Percentiles rank a stretch among this genome's conserved stretches.
Conservation (phyloP, 2,797 vertebrate genomes). For the Mormyrus proboscirostris region DNA sequence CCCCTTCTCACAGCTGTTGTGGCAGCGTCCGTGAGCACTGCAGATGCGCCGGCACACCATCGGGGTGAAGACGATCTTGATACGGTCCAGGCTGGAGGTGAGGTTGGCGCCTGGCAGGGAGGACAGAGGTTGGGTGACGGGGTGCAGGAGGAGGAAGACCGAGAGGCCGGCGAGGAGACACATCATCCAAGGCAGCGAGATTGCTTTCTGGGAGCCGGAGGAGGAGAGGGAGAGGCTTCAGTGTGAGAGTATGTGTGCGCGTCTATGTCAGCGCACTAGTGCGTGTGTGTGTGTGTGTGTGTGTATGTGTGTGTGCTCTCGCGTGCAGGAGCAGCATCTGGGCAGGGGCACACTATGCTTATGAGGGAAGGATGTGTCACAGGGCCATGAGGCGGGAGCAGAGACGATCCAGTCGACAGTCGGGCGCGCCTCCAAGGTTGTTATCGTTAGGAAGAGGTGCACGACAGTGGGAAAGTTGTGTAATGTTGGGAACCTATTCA, state of each 20-base stretch:
- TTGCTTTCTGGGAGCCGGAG: constrained; percentile 40
- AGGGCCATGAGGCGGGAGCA: constrained; percentile 42
- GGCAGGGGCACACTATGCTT: constrained; percentile 51
- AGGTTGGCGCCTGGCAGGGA: constrained; percentile 78
- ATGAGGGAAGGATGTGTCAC: constrained; percentile 53
- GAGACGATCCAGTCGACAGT: constrained; percentile 49
- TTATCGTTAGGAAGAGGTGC: constrained; percentile 51
- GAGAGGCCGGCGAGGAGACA: constrained; percentile 42
- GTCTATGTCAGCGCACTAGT: constrained; percentile 29
- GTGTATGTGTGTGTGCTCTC: constrained; percentile 5
- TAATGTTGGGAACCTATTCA: constrained; percentile 62
- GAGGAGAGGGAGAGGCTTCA: constrained; percentile 54
- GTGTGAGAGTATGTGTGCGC: constrained; percentile 45
- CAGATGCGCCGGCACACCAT: constrained; percentile 84
- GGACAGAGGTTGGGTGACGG: constrained; percentile 47
- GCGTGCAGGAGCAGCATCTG: constrained; percentile 46
- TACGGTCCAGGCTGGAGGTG: constrained; percentile 83
- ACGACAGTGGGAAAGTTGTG: constrained; percentile 51
- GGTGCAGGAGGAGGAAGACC: constrained; percentile 31
- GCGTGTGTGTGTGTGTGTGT: constrained; percentile 11
- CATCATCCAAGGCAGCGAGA: constrained; percentile 57
- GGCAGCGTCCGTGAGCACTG: constrained; percentile 66
- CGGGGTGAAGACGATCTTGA: constrained; percentile 91
- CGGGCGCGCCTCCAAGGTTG: constrained; percentile 49
- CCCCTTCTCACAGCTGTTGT: constrained; percentile 85